These are phyloP conservation scores for Tetranychus piercei DNA, from an alignment of 2,888 invertebrate genomes.

Conservation along the genomic window DNA sequence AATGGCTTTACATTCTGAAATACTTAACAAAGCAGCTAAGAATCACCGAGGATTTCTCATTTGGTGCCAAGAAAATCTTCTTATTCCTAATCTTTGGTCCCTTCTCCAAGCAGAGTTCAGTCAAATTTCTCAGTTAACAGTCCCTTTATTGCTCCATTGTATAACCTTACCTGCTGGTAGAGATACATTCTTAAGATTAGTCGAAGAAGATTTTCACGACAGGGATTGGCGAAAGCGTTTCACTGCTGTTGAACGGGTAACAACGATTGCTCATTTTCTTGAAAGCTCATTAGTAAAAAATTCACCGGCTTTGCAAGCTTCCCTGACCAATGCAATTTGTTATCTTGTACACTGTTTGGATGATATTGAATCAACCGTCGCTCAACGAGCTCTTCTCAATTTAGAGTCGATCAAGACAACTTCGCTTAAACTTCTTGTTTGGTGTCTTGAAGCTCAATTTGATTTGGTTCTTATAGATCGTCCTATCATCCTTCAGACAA, in stretches of 20 bases:
- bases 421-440: slow-evolving; percentile 48
- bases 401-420: slow-evolving; percentile 64
- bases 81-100: slow-evolving; percentile 84
- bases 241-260: slow-evolving; percentile 83
- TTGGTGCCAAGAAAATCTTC: slow-evolving; percentile 83
- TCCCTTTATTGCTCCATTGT: slow-evolving; percentile 80
- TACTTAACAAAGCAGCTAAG: slow-evolving; percentile 61
- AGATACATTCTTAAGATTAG: slow-evolving; percentile 85
- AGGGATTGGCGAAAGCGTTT: slow-evolving; percentile 73
- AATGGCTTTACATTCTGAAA: slow-evolving; percentile 77
- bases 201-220: slow-evolving; percentile 81
- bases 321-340: slow-evolving; percentile 87
- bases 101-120: slow-evolving; percentile 77
- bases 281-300: slow-evolving; percentile 68
- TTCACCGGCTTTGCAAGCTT: slow-evolving; percentile 59
- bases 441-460: slow-evolving; percentile 93
- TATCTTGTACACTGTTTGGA: slow-evolving; percentile 88
- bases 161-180: slow-evolving; percentile 81
- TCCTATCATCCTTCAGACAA: slow-evolving; percentile 82
- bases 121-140: slow-evolving; percentile 76
- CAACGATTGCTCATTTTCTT: slow-evolving; percentile 77
- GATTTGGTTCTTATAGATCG: slow-evolving; percentile 90
- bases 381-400: slow-evolving; percentile 75
- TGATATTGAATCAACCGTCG: slow-evolving; percentile 82
- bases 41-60: slow-evolving; percentile 81